These are phyloP conservation scores for Ichneumoninae sp. DNA, from an alignment of 2,888 invertebrate species.

Conservation along the genomic window DNA sequence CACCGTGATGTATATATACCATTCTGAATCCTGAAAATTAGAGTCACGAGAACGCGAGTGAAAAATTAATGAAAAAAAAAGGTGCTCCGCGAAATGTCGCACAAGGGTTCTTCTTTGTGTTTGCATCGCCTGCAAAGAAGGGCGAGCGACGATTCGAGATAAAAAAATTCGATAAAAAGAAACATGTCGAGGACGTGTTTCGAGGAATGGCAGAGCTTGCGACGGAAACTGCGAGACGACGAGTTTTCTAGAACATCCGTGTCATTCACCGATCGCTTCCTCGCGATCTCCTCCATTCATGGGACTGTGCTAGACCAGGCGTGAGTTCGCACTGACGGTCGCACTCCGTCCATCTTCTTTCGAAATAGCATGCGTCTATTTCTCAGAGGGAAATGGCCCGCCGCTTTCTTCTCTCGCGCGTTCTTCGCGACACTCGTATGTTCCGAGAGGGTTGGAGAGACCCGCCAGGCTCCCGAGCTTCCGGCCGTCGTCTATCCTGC, in stretches of 20 bases:
- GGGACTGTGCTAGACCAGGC: neutral
- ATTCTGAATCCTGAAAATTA: conserved; percentile 10
- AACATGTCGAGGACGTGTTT: neutral
- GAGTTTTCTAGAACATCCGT: conserved; percentile 25
- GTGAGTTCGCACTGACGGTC: neutral
- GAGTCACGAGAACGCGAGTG: neutral
- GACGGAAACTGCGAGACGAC: neutral
- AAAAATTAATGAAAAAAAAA: conserved; percentile 4
- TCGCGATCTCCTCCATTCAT: conserved; percentile 33
- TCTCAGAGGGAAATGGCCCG: conserved; percentile 28
- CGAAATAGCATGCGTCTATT: neutral
- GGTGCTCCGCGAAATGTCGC: neutral
- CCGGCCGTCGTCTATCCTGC: conserved; percentile 14
- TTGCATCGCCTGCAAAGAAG: too few relatives aligned
- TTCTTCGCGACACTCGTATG: conserved; percentile 16
- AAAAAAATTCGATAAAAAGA: neutral
- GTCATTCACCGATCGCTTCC: conserved; percentile 47
- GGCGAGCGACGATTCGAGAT: neutral
- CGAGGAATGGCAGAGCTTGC: neutral
- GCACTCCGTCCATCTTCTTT: conserved; percentile 14
- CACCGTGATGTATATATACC: neutral
- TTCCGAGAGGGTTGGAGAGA: neutral
- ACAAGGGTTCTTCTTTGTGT: too few relatives aligned
- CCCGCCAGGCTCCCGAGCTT: conserved; percentile 17
- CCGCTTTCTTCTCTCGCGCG: neutral